These are phyloP conservation scores for Dorcus hopei DNA, from an alignment of 2,888 invertebrate species.

Conservation along the genomic window DNA sequence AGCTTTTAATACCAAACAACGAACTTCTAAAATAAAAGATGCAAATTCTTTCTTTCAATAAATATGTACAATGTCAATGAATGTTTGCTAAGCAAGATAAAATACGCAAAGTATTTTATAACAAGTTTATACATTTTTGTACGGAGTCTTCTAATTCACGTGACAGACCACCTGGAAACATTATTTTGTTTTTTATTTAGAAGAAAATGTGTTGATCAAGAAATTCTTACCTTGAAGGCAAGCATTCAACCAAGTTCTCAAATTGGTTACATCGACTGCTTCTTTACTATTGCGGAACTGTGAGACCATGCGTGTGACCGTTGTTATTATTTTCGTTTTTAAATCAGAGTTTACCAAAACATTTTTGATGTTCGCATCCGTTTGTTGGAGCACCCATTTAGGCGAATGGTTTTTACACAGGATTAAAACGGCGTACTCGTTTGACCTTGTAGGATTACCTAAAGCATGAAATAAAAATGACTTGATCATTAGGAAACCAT, in stretches of 20 bases:
- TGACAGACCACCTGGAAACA: not conserved
- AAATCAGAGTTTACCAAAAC: slow-evolving; percentile 16
- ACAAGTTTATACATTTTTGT: not conserved
- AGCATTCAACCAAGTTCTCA: not conserved
- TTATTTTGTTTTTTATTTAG: not conserved
- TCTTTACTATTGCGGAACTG: not conserved
- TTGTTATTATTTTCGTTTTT: not conserved
- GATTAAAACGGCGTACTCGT: slow-evolving; percentile 42
- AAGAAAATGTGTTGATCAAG: not conserved
- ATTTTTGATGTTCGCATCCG: slow-evolving; percentile 38
- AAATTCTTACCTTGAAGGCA: not conserved
- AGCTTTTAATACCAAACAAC: no score
- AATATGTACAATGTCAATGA: no score
- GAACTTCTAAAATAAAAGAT: no score
- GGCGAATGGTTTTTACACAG: slow-evolving; percentile 46
- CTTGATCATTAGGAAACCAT: slow-evolving; percentile 4
- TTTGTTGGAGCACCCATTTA: slow-evolving; percentile 45
- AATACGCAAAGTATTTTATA: no score
- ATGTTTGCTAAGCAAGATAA: no score
- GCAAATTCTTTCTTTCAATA: no score
- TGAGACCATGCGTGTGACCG: not conserved
- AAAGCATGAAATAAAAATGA: slow-evolving; percentile 11
- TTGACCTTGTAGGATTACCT: slow-evolving; percentile 29
- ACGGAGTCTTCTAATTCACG: not conserved
- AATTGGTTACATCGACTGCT: not conserved